These are phyloP conservation scores for Tenthredo amoena DNA, from an alignment of 2,888 invertebrate species.

Conservation along the genomic window DNA sequence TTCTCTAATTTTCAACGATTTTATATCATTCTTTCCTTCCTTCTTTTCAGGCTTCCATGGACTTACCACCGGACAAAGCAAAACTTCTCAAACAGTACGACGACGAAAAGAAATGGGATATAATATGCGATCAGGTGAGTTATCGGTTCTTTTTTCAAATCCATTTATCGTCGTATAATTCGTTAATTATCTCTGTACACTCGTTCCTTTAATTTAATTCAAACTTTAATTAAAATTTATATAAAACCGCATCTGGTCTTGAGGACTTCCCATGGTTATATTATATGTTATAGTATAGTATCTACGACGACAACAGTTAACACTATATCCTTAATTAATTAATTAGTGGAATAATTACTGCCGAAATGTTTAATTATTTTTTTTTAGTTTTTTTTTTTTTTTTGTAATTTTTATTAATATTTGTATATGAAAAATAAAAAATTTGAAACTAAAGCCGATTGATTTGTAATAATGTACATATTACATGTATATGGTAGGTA, in stretches of 20 bases:
- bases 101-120: slow-evolving; percentile 99
- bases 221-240: neutral
- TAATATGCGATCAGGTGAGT: slow-evolving; percentile 98
- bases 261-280: neutral
- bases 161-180: neutral
- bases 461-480: neutral
- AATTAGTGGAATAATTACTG: neutral
- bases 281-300: neutral
- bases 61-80: slow-evolving; percentile 98
- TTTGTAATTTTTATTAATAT: neutral
- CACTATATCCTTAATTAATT: neutral
- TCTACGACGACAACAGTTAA: neutral
- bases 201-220: neutral
- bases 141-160: slow-evolving; percentile 24
- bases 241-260: neutral
- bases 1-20: neutral
- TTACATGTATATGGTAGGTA: neutral
- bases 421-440: neutral
- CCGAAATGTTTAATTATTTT: neutral
- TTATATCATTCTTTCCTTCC: slow-evolving; percentile 44
- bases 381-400: neutral
- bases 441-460: neutral
- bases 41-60: slow-evolving; percentile 96
- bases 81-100: slow-evolving; percentile 97
- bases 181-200: neutral